Conservation (phyloP, 2,113 vertebrate genomes). For the Gallinago undulata region DNA sequence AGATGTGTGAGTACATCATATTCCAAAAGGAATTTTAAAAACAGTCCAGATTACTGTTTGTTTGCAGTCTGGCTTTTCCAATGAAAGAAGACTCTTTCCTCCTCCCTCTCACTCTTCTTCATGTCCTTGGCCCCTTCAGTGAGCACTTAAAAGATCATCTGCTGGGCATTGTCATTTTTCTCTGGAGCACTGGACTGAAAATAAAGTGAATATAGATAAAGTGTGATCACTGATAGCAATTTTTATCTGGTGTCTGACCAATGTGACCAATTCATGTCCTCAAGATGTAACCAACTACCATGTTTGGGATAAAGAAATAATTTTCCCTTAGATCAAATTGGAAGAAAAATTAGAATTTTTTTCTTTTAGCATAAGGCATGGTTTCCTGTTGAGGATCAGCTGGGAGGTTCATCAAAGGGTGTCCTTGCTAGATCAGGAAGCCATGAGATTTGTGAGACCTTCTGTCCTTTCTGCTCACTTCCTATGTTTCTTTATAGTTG, state of each 20-base stretch:
- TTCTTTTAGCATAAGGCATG: neutral
- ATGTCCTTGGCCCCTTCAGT: neutral
- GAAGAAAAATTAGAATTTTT: neutral
- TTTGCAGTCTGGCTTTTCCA: neutral
- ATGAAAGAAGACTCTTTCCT: neutral
- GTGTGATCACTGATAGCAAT: neutral
- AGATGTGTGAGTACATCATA: neutral
- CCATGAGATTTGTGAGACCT: neutral
- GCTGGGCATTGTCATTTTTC: neutral
- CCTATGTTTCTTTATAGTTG: neutral
- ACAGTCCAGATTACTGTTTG: neutral
- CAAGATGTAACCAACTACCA: neutral
- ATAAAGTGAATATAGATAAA: neutral
- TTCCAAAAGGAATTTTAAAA: neutral
- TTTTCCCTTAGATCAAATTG: neutral
- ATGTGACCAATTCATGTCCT: neutral
- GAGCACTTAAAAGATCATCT: neutral
- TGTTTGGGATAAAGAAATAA: neutral
- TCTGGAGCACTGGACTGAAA: neutral
- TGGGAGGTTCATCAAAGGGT: neutral
- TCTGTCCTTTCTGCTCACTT: neutral
- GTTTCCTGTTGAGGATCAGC: neutral
- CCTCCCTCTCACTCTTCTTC: neutral
- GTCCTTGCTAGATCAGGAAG: neutral
- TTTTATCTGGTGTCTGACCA: neutral